Evolutionary conservation across 2,113 vertebrate genomes (phyloP).

Genomic region (Felis chaus): DNA sequence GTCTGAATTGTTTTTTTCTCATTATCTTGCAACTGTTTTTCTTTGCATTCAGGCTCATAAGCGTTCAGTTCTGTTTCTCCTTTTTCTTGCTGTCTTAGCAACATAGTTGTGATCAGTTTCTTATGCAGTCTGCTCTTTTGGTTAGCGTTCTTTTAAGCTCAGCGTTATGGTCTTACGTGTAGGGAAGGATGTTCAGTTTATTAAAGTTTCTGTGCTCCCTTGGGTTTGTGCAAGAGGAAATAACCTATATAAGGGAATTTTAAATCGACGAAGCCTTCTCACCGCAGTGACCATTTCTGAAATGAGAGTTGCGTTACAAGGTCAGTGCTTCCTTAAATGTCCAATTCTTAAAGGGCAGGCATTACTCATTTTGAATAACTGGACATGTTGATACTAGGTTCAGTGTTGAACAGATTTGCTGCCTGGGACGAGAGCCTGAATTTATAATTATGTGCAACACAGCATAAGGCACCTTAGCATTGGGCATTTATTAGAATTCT

Average conservation of each 20-base stretch:
- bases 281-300: background rate
- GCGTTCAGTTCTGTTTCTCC: background rate
- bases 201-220: background rate
- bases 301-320: background rate
- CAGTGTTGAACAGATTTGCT: background rate
- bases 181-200: background rate
- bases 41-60: background rate
- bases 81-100: background rate
- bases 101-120: background rate
- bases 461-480: fast-evolving
- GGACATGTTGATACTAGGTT: too few relatives aligned
- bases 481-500: background rate
- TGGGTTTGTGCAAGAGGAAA: background rate
- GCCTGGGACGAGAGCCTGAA: background rate
- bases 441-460: background rate
- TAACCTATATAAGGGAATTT: background rate
- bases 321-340: background rate
- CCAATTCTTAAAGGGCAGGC: background rate
- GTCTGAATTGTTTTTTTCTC: background rate
- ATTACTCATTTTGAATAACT: background rate
- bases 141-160: background rate
- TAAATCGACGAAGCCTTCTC: background rate
- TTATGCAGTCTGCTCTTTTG: background rate
- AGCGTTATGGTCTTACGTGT: background rate
- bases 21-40: background rate